These are phyloP conservation scores for Crypturellus undulatus DNA, from an alignment of 2,113 vertebrate genomes.

Conservation along the genomic window DNA sequence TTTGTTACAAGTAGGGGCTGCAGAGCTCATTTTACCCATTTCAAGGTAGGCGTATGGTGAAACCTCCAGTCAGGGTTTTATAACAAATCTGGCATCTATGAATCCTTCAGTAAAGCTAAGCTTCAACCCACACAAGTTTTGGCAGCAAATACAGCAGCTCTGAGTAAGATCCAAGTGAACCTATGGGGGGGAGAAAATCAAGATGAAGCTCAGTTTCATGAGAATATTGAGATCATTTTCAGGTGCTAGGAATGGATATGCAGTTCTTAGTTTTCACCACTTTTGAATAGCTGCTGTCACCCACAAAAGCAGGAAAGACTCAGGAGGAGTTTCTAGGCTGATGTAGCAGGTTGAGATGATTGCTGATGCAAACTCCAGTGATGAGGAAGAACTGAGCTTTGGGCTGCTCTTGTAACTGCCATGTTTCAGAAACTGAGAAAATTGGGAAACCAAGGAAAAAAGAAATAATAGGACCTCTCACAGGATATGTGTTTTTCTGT, in stretches of 20 bases:
- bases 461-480: neutral
- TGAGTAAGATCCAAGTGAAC: neutral
- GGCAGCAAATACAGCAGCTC: neutral
- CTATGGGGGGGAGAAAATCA: fast-evolving
- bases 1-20: neutral
- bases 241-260: neutral
- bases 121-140: neutral
- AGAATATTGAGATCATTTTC: neutral
- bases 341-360: neutral
- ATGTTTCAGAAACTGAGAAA: neutral
- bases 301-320: neutral
- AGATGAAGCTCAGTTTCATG: neutral
- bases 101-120: neutral
- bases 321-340: neutral
- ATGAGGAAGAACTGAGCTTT: neutral
- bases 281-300: neutral
- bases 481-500: neutral
- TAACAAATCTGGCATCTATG: neutral
- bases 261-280: neutral
- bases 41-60: neutral
- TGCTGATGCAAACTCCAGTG: neutral
- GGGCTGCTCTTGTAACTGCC: neutral
- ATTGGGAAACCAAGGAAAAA: neutral
- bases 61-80: neutral
- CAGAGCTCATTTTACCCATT: neutral